Evolutionary conservation across 2,797 vertebrate genomes (phyloP).

Genomic region (Pristis pectinata): DNA sequence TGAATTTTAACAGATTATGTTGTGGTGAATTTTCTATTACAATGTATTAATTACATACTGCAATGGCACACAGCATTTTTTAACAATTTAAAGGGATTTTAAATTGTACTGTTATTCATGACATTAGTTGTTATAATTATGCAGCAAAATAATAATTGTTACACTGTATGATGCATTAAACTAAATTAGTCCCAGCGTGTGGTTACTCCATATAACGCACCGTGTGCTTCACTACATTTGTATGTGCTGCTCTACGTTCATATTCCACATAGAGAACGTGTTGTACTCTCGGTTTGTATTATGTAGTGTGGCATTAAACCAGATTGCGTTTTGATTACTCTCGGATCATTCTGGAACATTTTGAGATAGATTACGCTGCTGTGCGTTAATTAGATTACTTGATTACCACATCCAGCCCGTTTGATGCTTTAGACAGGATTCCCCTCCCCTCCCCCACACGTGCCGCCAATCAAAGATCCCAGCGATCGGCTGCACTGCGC

Average conservation of each 20-base stretch:
- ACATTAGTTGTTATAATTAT: not conserved
- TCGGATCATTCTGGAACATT: not conserved
- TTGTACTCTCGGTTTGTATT: not conserved
- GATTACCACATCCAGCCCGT: too few relatives aligned
- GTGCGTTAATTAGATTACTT: too few relatives aligned
- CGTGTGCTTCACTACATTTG: not conserved
- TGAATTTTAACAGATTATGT: too few relatives aligned
- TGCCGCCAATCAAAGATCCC: not conserved
- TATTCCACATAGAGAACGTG: not conserved
- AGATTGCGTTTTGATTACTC: not conserved
- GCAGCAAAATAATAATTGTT: not conserved
- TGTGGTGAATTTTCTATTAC: not conserved
- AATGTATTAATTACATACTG: not conserved
- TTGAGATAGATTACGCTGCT: not conserved
- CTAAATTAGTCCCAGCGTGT: not conserved
- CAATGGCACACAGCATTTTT: not conserved
- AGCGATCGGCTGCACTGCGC: not conserved
- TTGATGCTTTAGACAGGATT: not conserved
- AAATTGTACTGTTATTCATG: not conserved
- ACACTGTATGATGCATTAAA: not conserved
- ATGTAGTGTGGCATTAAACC: not conserved
- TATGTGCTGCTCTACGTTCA: not conserved
- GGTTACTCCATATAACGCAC: not conserved
- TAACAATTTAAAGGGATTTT: not conserved
- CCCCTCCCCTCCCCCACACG: not conserved